phyloP scores from a whole-genome alignment of 2,888 invertebrate species.

The Spisula subtruncata region DNA sequence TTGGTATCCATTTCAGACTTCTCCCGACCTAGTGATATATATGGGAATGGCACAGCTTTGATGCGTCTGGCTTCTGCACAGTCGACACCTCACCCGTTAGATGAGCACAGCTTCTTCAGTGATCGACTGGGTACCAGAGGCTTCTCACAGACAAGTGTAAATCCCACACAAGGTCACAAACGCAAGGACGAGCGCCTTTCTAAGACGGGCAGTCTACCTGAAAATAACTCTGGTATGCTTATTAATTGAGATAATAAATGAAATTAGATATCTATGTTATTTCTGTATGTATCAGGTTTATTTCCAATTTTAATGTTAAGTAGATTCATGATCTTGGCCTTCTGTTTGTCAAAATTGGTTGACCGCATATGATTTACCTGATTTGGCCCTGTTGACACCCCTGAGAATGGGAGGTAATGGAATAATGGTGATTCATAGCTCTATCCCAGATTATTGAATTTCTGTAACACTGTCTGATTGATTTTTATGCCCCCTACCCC shows the following conservation, averaged over 20 bases:
- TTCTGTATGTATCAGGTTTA: no score
- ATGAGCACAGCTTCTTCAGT: slow-evolving; percentile 11
- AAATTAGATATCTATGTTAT: neutral
- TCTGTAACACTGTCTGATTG: no score
- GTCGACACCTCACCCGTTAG: slow-evolving; percentile 44
- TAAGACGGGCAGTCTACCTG: slow-evolving; percentile 14
- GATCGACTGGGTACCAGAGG: slow-evolving; percentile 48
- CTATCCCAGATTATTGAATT: no score
- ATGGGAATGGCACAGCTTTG: slow-evolving; percentile 30
- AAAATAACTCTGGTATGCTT: slow-evolving; percentile 41
- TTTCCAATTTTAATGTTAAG: no score
- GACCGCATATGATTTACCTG: no score
- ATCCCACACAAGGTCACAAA: neutral
- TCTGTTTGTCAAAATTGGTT: no score
- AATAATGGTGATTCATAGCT: no score
- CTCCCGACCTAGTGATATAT: slow-evolving; percentile 36
- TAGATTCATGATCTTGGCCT: no score
- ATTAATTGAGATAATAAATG: neutral
- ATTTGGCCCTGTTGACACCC: no score
- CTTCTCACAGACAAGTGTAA: slow-evolving; percentile 60
- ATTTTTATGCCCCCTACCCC: no score
- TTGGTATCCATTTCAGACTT: slow-evolving; percentile 28
- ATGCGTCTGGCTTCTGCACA: slow-evolving; percentile 42
- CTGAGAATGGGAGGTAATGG: no score
- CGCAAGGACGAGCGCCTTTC: slow-evolving; percentile 2